Percentiles rank a stretch among this genome's conserved stretches.
Conservation (phyloP, 2,113 vertebrate genomes). For the Gnathonemus longibarbis region DNA sequence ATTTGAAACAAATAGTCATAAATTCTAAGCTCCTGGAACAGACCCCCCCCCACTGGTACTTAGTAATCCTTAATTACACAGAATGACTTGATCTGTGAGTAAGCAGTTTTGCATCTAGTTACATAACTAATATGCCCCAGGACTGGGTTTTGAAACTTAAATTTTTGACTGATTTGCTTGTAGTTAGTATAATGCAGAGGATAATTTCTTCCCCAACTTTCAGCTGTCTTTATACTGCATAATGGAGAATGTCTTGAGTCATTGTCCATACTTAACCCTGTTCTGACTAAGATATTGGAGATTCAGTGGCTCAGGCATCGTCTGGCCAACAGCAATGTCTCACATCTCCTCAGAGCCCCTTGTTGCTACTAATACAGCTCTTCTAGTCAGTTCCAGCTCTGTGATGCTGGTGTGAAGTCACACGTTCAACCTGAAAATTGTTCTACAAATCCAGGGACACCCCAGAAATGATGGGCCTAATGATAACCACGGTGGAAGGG, state of each 20-base stretch:
- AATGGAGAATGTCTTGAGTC: background rate
- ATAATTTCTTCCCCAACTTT: background rate
- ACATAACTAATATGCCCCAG: background rate
- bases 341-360: background rate
- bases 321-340: background rate
- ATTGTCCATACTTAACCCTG: background rate
- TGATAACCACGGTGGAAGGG: background rate
- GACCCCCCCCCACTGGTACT: background rate
- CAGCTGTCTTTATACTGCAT: background rate
- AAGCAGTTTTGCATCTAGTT: background rate
- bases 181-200: background rate
- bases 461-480: background rate
- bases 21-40: background rate
- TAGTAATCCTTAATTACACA: background rate
- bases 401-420: background rate
- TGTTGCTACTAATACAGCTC: background rate
- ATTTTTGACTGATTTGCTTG: background rate
- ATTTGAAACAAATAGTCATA: slow-evolving; percentile 3
- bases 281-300: background rate
- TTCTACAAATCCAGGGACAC: background rate
- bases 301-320: background rate
- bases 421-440: background rate
- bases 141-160: background rate
- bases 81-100: background rate
- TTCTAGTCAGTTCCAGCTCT: background rate